These are phyloP conservation scores for Drosophila anomelani DNA, from an alignment of 2,888 invertebrate species.

Conservation along the genomic window DNA sequence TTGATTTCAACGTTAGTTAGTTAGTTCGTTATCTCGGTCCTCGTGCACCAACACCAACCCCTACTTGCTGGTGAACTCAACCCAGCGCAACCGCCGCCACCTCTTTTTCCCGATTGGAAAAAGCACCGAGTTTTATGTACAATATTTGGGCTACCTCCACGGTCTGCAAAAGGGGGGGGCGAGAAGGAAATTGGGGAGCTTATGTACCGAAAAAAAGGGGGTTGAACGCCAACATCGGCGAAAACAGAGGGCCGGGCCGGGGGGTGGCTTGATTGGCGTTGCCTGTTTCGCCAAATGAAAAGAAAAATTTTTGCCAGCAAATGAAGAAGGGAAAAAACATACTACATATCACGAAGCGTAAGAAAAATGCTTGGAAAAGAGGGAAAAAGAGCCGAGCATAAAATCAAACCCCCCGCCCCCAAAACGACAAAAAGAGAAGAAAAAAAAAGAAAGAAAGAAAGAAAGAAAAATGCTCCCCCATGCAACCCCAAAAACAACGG, in stretches of 20 bases:
- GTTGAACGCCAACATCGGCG: background rate
- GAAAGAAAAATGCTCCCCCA: slow-evolving; percentile 12
- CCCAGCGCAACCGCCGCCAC: background rate
- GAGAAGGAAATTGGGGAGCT: slow-evolving; percentile 19
- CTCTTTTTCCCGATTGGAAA: background rate
- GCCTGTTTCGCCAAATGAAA: slow-evolving; percentile 66
- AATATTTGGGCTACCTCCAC: slow-evolving; percentile 41
- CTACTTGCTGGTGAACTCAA: slow-evolving; percentile 4
- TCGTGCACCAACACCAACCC: slow-evolving; percentile 9
- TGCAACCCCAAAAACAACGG: slow-evolving; percentile 31
- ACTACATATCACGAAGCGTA: slow-evolving; percentile 48
- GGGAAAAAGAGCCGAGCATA: slow-evolving; percentile 30
- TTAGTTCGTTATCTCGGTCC: slow-evolving; percentile 69
- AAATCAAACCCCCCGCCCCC: slow-evolving; percentile 21
- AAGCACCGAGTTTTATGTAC: slow-evolving; percentile 59
- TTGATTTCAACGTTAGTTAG: slow-evolving; percentile 69
- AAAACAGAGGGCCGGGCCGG: slow-evolving; percentile 3
- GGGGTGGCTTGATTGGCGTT: slow-evolving; percentile 59
- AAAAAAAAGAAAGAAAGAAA: background rate
- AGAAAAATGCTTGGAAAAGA: slow-evolving; percentile 63
- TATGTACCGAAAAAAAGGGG: slow-evolving; percentile 40
- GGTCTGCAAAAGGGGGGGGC: background rate
- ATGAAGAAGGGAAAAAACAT: slow-evolving; percentile 54
- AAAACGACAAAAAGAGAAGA: slow-evolving; percentile 12
- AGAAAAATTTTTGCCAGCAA: slow-evolving; percentile 68